Percentiles rank a stretch among this genome's conserved stretches.
These are phyloP conservation scores for Euplagia quadripunctaria DNA, from an alignment of 2,888 invertebrate genomes.

Conservation along the genomic window DNA sequence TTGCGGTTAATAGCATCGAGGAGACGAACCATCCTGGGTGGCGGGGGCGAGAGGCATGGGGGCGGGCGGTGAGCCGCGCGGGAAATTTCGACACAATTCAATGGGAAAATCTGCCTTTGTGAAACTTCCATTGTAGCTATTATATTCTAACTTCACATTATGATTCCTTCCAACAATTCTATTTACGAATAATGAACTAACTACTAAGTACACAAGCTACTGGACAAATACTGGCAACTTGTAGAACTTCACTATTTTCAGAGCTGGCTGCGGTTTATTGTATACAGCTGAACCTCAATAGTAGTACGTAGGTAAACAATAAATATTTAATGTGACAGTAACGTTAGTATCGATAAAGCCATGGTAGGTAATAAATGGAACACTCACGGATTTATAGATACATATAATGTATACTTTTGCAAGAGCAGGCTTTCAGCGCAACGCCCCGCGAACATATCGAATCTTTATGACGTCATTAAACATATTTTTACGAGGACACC, in stretches of 20 bases:
- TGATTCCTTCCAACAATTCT: slow-evolving; percentile 52
- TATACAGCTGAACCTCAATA: slow-evolving; percentile 35
- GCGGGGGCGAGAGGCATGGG: slow-evolving; percentile 36
- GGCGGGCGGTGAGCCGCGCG: slow-evolving; percentile 48
- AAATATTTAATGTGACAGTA: slow-evolving; percentile 68
- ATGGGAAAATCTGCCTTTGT: slow-evolving; percentile 84
- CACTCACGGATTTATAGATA: slow-evolving; percentile 79
- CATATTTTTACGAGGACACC: slow-evolving; percentile 85
- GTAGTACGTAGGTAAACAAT: slow-evolving; percentile 49
- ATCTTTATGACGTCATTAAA: slow-evolving; percentile 85
- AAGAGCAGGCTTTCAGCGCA: slow-evolving; percentile 73
- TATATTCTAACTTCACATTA: slow-evolving; percentile 66
- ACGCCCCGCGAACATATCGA: slow-evolving; percentile 77
- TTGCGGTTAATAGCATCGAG: slow-evolving; percentile 79
- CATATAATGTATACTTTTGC: slow-evolving; percentile 64
- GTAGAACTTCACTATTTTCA: slow-evolving; percentile 20
- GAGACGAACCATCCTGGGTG: slow-evolving; percentile 37
- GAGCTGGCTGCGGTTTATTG: slow-evolving; percentile 16
- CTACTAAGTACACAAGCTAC: slow-evolving; percentile 24
- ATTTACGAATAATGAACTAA: slow-evolving; percentile 47
- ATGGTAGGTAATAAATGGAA: slow-evolving; percentile 72
- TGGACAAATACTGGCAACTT: slow-evolving; percentile 24
- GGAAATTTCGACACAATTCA: slow-evolving; percentile 81
- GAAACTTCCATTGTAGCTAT: slow-evolving; percentile 73
- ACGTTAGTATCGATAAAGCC: slow-evolving; percentile 70